phyloP scores from a whole-genome alignment of 64 coral and sea anemone genomes.

The Acropora tenuis region DNA sequence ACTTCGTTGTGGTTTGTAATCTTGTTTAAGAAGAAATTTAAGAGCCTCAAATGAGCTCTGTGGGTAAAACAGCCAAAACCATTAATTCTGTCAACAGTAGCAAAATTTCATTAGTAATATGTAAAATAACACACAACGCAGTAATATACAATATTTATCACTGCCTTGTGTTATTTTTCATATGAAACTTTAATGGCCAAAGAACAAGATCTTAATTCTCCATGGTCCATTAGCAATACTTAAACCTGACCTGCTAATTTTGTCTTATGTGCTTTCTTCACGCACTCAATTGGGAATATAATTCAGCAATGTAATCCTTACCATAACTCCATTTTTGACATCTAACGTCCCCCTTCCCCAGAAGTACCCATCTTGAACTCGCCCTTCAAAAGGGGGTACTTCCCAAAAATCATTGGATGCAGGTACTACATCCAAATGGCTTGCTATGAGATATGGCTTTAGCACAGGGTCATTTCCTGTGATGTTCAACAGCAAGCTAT shows the following conservation, averaged over 20 bases:
- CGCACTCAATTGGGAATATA: no score
- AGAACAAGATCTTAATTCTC: no score
- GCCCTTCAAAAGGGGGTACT: conserved; percentile 88
- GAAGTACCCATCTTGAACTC: conserved; percentile 83
- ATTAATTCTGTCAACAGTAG: no score
- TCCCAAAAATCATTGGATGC: conserved; percentile 94
- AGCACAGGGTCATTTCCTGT: conserved; percentile 68
- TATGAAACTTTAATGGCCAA: no score
- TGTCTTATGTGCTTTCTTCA: no score
- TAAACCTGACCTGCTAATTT: no score
- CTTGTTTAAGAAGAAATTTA: conserved; percentile 69
- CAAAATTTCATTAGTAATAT: background rate
- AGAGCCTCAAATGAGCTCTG: conserved; percentile 87
- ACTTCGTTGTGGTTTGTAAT: conserved; percentile 63
- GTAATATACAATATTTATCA: no score
- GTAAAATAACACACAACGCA: background rate
- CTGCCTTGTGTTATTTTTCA: no score
- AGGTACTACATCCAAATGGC: conserved; percentile 96
- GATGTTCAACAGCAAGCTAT: conserved; percentile 77
- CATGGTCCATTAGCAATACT: no score
- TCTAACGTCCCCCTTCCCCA: conserved; percentile 94
- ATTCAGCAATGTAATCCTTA: conserved; percentile 4
- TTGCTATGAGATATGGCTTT: conserved; percentile 84
- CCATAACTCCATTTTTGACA: conserved; percentile 95
- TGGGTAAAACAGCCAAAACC: background rate